phyloP scores from a whole-genome alignment of 2,888 invertebrate species.

The Patella ulyssiponensis region DNA sequence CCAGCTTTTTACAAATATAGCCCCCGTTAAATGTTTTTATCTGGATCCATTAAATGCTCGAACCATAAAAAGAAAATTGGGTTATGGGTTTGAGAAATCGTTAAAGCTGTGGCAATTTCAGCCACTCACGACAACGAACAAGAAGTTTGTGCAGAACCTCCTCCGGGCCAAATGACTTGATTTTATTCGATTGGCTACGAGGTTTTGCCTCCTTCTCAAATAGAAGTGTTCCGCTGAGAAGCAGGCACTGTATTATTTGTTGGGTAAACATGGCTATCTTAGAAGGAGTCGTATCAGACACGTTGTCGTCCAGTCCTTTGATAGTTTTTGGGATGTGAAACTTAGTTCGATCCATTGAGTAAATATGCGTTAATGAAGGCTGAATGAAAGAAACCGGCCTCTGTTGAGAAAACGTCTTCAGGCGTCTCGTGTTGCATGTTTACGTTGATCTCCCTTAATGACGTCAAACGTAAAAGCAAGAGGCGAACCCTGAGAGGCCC shows the following conservation, averaged over 20 bases:
- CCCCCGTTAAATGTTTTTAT: too few species aligned
- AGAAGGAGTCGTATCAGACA: background rate
- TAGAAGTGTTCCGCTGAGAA: background rate
- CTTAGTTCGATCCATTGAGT: background rate
- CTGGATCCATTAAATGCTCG: too few species aligned
- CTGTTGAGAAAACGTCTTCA: background rate
- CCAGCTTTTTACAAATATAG: too few species aligned
- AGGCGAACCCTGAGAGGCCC: too few species aligned
- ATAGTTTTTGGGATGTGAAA: slow-evolving; percentile 3
- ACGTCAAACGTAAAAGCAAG: background rate
- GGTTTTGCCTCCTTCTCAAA: background rate
- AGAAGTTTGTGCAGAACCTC: background rate
- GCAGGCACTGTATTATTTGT: background rate
- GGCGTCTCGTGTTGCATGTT: background rate
- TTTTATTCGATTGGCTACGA: slow-evolving; percentile 4
- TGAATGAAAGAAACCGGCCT: background rate
- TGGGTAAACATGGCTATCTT: background rate
- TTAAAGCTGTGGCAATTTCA: background rate
- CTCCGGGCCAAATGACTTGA: slow-evolving; percentile 1
- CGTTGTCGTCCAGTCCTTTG: background rate
- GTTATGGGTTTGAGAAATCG: background rate
- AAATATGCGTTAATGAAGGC: background rate
- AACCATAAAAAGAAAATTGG: slow-evolving; percentile 1
- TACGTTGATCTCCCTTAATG: background rate
- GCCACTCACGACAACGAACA: background rate